Base-by-base conservation (phyloP, 2,888 invertebrate species). In the Kuschelorhynchus macadamiae region DNA sequence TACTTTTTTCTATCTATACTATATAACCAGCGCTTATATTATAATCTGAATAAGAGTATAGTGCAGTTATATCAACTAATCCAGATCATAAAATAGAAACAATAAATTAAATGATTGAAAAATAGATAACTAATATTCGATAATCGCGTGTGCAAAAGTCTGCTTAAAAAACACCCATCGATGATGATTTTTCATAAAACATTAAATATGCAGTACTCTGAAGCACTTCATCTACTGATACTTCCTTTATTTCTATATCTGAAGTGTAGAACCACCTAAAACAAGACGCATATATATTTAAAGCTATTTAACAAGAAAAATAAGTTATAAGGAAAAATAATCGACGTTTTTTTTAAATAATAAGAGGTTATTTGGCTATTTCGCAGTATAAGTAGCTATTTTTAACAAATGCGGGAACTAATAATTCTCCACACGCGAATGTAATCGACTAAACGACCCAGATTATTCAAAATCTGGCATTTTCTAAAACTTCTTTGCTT, bases 181-280 rank as follows among this genome's bases (percentile, higher is more conserved):
- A 78, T 16, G 82, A 77, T 25, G 82, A 81, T 76, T 82, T 84
- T 75, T 97, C 96, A 84, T 98, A 98, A 86, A 96, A 96, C 70
- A 98, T 86, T 89, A 98, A 90, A 85, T 97, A 98, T 12, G 97
- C 96, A 61, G 92, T 90, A 76, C 93, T 91, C 73, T 90, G 89
- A 14, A 96, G 86, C 56, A 97, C 97, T 81, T 95, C 93, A 50
- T 90, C 88, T 47, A 95, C 87, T 0, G 91, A 87, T 25, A 93
- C 93, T 82, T 91, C 92, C 74, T 92, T 90, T 8, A 97, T 95
- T 70, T 91, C 87, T 1, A 92, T 90, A 84, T 96, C 96, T 0
- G 95, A 95, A 0, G 94, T 92, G 82, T 91, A 93, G 84, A 91
- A 93, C 96, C 96, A 96, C 71, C 91, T 92, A 80, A 32, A 83